Conservation (phyloP, 92 coral and sea anemone genomes). For the Phymanthus crucifer region DNA sequence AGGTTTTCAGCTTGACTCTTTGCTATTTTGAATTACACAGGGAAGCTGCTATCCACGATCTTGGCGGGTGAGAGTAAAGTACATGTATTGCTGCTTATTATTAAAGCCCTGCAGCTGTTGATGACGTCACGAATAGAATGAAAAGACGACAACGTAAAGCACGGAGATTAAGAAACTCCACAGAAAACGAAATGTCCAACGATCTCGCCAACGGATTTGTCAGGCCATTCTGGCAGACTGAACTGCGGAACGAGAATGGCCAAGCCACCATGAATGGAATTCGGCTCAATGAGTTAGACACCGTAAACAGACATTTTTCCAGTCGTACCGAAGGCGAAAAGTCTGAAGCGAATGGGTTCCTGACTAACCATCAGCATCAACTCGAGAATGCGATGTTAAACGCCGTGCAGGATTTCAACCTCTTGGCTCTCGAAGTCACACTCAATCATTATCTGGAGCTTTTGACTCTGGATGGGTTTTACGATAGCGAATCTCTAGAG, state of each 20-base stretch:
- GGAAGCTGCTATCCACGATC: not conserved
- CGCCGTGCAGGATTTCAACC: slow-evolving; percentile 73
- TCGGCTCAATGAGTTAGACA: slow-evolving; percentile 2
- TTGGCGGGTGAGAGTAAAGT: slow-evolving; percentile 13
- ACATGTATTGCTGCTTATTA: slow-evolving; percentile 8
- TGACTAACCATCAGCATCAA: slow-evolving; percentile 65
- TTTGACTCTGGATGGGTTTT: slow-evolving; percentile 45
- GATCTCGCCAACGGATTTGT: slow-evolving; percentile 61
- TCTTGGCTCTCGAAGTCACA: slow-evolving; percentile 60
- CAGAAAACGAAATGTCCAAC: slow-evolving; percentile 20
- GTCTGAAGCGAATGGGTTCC: slow-evolving; percentile 66
- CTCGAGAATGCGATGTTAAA: slow-evolving; percentile 73
- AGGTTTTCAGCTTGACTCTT: not conserved
- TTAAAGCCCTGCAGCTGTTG: slow-evolving; percentile 17
- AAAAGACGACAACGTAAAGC: not conserved
- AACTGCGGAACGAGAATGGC: slow-evolving; percentile 47
- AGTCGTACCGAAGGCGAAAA: slow-evolving; percentile 40
- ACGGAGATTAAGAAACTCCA: not conserved
- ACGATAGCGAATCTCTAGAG: slow-evolving; percentile 24
- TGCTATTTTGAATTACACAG: not conserved
- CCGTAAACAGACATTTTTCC: slow-evolving; percentile 17
- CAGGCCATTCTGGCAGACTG: slow-evolving; percentile 65
- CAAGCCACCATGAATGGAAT: slow-evolving; percentile 23
- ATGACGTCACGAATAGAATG: slow-evolving; percentile 24
- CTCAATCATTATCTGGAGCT: slow-evolving; percentile 74